These are phyloP conservation scores for Crocuta crocuta DNA, from an alignment of 2,113 vertebrate genomes.

Conservation along the genomic window DNA sequence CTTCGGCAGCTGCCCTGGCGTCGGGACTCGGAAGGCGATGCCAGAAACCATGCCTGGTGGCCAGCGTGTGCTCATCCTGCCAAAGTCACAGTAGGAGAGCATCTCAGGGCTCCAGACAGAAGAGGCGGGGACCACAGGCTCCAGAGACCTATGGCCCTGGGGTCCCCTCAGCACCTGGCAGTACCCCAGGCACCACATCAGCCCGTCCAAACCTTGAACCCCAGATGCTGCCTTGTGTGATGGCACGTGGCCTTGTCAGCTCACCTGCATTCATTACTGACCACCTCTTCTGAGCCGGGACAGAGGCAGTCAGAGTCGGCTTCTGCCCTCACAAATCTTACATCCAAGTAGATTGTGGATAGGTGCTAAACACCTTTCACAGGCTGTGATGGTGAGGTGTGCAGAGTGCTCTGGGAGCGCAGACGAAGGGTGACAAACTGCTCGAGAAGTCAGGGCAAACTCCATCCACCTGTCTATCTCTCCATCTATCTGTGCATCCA, in stretches of 20 bases:
- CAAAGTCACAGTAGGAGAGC: background rate
- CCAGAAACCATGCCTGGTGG: background rate
- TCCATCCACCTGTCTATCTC: no score
- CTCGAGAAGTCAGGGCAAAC: background rate
- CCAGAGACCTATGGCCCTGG: background rate
- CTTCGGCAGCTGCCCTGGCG: background rate
- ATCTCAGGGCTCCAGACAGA: no score
- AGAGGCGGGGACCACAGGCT: background rate
- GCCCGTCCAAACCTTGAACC: background rate
- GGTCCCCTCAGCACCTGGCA: background rate
- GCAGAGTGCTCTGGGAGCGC: background rate
- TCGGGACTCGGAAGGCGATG: background rate
- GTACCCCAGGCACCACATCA: background rate
- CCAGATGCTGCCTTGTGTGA: background rate
- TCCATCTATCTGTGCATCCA: no score
- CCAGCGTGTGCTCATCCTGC: background rate
- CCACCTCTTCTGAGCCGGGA: background rate
- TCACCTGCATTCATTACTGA: fast-evolving
- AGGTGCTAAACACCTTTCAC: background rate
- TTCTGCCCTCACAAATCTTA: background rate
- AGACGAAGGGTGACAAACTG: background rate
- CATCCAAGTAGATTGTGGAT: background rate
- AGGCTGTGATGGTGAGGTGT: background rate
- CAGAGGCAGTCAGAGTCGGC: background rate
- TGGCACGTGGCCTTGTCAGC: background rate